Conservation (phyloP, 2,888 invertebrate genomes). For the Merodon equestris region DNA sequence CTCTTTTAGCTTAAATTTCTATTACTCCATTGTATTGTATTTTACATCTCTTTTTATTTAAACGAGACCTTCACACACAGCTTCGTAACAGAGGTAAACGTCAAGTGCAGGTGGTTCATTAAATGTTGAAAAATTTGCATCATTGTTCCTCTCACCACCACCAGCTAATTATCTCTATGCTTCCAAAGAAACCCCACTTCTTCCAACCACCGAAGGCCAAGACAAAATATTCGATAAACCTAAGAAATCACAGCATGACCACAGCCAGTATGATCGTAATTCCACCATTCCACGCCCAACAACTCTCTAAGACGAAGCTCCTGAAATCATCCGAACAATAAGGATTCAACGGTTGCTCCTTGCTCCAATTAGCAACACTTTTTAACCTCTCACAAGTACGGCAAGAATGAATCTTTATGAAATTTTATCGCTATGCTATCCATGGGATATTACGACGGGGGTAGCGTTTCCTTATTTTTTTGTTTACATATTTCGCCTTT, state of each 20-base stretch:
- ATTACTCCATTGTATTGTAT: too few species aligned
- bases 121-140: slow-evolving; percentile 18
- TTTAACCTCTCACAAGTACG: slow-evolving; percentile 61
- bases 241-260: slow-evolving; percentile 44
- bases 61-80: too few species aligned
- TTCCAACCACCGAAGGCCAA: slow-evolving; percentile 20
- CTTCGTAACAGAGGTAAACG: too few species aligned
- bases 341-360: slow-evolving; percentile 57
- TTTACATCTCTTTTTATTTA: too few species aligned
- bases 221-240: slow-evolving; percentile 10
- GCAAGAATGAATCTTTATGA: slow-evolving; percentile 56
- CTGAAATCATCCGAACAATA: slow-evolving; percentile 49
- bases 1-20: too few species aligned
- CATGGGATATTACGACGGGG: slow-evolving; percentile 6
- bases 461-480: background rate
- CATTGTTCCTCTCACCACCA: background rate
- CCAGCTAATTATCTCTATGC: background rate
- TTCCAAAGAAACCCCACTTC: slow-evolving; percentile 2
- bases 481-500: background rate
- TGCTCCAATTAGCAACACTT: slow-evolving; percentile 66
- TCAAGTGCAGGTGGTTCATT: slow-evolving; percentile 37
- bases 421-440: slow-evolving; percentile 47
- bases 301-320: background rate
- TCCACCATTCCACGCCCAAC: background rate
- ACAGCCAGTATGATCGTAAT: slow-evolving; percentile 27